Base-by-base conservation (phyloP, 2,888 invertebrate species). In the Diabrotica balteata region DNA sequence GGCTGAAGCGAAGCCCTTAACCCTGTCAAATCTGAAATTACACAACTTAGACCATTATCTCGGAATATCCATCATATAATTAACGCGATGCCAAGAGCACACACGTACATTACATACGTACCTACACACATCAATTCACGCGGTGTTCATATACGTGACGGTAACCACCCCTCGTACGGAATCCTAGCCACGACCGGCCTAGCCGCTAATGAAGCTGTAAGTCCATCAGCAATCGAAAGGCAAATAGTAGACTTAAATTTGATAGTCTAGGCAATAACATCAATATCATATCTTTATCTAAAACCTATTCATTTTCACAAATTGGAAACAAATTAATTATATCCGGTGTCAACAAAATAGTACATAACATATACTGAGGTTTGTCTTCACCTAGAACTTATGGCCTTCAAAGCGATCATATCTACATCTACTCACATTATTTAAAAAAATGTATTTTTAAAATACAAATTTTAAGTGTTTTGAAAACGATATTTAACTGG, bases 31-130 rank as follows among this genome's bases (percentile, higher is more conserved):
- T 49, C 59, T 7, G 17, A 49, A 17, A 59, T 59, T 55, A 44
- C 45, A 46, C 44, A 43, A 61, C 51, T 52, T 53, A 66, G 75
- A 67, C 73, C 73, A 77, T 77, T 77, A 77, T 77, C 78, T 76
- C 44, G 67, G 73, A 77, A 77, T 77, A 78, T 77, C 74, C 77
- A 79, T 79, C 79, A 77, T 73, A 75, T 76, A 79, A 79, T 79
- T 79, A 79, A 76, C 72, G 71, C 72, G 70, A 73, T 76, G 77
- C 77, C 77, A 77, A 70, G 66, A 73, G 71, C 75, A 75, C 76
- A 75, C 72, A 74, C 75, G 72, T 73, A 76, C 73, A 72, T 44
- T 66, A 69, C 68, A 64, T 57, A 71, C 65, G 67, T 70, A 71
- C 70, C 66, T 66, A 67, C 63, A 71, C 68, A 64, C 67, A 66